Percentiles rank a stretch among this genome's conserved stretches.
phyloP scores from a whole-genome alignment of 2,888 invertebrate species.

The Punctoribates punctum region DNA sequence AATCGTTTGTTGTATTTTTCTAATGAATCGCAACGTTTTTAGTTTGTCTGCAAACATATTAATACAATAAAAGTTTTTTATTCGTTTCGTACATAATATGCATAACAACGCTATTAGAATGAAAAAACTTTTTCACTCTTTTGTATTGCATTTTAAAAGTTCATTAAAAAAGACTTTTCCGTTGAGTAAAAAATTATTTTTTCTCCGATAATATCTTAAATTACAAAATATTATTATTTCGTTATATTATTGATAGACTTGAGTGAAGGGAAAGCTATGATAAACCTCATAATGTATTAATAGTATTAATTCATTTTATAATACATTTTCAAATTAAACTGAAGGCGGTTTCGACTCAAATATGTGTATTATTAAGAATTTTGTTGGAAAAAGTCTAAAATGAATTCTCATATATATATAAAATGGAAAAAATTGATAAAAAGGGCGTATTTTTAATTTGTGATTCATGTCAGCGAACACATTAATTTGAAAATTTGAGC shows the following conservation, averaged over 20 bases:
- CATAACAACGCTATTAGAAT: neutral
- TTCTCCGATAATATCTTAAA: slow-evolving; percentile 16
- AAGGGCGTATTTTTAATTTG: slow-evolving; percentile 33
- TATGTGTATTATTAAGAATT: neutral
- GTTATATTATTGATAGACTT: slow-evolving; percentile 16
- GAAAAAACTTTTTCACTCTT: neutral
- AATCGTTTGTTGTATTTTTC: neutral
- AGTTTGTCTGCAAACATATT: neutral
- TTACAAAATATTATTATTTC: slow-evolving; percentile 20
- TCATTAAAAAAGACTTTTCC: too few relatives aligned
- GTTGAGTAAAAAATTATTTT: neutral
- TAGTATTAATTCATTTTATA: slow-evolving; percentile 23
- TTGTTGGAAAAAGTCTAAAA: neutral
- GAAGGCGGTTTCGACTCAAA: slow-evolving; percentile 11
- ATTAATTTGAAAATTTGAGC: slow-evolving; percentile 32
- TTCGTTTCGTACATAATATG: neutral
- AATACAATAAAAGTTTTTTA: neutral
- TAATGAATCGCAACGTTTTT: slow-evolving; percentile 3
- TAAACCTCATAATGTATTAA: slow-evolving; percentile 15
- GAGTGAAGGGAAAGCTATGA: neutral
- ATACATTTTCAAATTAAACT: slow-evolving; percentile 33
- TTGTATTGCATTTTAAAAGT: neutral
- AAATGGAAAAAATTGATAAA: slow-evolving; percentile 25
- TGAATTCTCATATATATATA: neutral
- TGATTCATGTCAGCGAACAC: slow-evolving; percentile 33